Conservation (phyloP, 2,113 vertebrate species). For the Zosterops borbonicus region DNA sequence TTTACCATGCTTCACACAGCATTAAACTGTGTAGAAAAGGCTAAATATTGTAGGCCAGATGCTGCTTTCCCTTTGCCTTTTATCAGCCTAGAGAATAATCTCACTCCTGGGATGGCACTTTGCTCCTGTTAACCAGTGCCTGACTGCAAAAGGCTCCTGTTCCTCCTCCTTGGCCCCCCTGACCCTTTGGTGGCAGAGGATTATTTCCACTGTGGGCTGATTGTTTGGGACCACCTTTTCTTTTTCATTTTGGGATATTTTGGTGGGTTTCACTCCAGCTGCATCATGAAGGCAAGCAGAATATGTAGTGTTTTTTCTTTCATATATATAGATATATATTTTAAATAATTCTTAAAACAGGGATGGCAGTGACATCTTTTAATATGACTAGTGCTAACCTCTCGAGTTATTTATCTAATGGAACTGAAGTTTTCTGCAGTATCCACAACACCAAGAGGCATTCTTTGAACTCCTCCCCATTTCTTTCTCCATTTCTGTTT, state of each 20-base stretch:
- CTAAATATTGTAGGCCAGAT: slow-evolving; percentile 53
- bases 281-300: background rate
- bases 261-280: background rate
- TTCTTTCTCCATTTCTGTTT: slow-evolving; percentile 24
- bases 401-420: background rate
- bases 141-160: slow-evolving; percentile 7
- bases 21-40: slow-evolving; percentile 62
- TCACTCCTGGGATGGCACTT: slow-evolving; percentile 38
- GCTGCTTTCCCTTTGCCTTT: slow-evolving; percentile 62
- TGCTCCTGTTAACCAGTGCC: slow-evolving; percentile 28
- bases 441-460: background rate
- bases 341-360: background rate
- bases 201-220: background rate
- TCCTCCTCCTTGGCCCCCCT: slow-evolving; percentile 4
- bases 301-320: background rate
- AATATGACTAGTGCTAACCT: background rate
- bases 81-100: slow-evolving; percentile 54
- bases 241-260: background rate
- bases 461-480: slow-evolving; percentile 13
- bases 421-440: background rate
- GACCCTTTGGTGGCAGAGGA: background rate
- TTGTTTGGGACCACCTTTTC: background rate
- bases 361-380: background rate
- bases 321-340: rapidly evolving
- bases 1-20: slow-evolving; percentile 64